These are phyloP conservation scores for Litoditis marina DNA, from an alignment of 2,888 invertebrate species.

Conservation along the genomic window DNA sequence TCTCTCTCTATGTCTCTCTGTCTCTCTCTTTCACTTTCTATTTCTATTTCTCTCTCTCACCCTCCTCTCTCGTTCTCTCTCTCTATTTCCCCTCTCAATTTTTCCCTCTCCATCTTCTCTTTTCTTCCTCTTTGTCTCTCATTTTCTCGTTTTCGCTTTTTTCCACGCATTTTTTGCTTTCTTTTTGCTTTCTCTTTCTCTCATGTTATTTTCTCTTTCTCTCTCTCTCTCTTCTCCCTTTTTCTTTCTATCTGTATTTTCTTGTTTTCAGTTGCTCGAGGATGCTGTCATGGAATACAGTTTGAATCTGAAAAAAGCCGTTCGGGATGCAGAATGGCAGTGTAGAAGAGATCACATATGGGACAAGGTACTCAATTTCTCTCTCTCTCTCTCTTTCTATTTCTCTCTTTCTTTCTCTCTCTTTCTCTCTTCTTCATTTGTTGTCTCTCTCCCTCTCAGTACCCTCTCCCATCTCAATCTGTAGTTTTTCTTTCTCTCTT, in stretches of 20 bases:
- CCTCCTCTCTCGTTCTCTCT: no score
- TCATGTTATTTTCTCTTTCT: neutral
- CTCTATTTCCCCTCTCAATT: neutral
- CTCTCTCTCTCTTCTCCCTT: neutral
- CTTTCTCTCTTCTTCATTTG: no score
- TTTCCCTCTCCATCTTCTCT: neutral
- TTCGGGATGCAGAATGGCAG: conserved; percentile 27
- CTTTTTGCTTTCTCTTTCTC: neutral
- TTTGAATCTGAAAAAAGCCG: conserved; percentile 11
- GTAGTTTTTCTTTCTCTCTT: no score
- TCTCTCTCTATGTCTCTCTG: neutral
- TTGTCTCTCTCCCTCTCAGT: no score
- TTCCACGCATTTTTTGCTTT: neutral
- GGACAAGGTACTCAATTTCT: conserved; percentile 9
- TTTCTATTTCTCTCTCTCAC: neutral
- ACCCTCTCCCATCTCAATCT: no score
- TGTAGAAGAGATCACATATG: conserved; percentile 32
- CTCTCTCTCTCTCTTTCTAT: no score
- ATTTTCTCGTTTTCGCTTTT: neutral
- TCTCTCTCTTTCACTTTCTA: neutral
- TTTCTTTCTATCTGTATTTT: no score
- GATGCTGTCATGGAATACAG: conserved; percentile 17
- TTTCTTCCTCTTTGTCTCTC: neutral
- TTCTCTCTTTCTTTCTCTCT: no score
- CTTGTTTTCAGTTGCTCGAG: conserved; percentile 17